Percentiles rank a stretch among this genome's conserved stretches.
These are phyloP conservation scores for Aegithalos caudatus DNA, from an alignment of 2,113 vertebrate species.

Conservation along the genomic window DNA sequence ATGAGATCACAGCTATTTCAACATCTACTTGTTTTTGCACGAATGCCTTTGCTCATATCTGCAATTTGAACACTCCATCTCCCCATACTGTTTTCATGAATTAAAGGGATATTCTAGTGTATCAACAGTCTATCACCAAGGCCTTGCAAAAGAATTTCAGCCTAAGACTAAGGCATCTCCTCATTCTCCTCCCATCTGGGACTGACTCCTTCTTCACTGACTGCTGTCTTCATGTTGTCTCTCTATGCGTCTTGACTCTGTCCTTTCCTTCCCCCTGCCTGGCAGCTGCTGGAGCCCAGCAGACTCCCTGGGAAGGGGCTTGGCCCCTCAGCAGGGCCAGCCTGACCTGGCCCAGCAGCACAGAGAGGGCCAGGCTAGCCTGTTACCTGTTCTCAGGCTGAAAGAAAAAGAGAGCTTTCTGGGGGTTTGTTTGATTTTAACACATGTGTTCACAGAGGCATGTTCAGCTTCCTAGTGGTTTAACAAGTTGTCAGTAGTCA, in stretches of 20 bases:
- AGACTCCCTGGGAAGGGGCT: background rate
- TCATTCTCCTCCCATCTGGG: background rate
- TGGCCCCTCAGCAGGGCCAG: background rate
- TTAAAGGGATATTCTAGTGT: background rate
- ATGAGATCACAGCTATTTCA: background rate
- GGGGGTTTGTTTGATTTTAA: background rate
- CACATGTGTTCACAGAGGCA: background rate
- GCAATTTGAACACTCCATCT: background rate
- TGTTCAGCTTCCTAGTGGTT: background rate
- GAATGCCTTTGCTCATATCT: background rate
- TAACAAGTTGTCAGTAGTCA: background rate
- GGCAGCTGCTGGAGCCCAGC: background rate
- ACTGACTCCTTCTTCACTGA: background rate
- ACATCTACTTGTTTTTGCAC: background rate
- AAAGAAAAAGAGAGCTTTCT: background rate
- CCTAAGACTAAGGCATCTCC: background rate
- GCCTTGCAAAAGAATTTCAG: background rate
- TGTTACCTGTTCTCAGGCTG: background rate
- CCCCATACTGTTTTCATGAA: background rate
- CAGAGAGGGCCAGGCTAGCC: background rate
- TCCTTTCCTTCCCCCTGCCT: background rate
- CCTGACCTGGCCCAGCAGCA: background rate
- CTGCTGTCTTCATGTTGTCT: background rate
- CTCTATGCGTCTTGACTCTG: too few species aligned
- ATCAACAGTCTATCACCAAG: background rate